phyloP scores from a whole-genome alignment of 64 coral and sea anemone genomes.

The Montipora sp. region DNA sequence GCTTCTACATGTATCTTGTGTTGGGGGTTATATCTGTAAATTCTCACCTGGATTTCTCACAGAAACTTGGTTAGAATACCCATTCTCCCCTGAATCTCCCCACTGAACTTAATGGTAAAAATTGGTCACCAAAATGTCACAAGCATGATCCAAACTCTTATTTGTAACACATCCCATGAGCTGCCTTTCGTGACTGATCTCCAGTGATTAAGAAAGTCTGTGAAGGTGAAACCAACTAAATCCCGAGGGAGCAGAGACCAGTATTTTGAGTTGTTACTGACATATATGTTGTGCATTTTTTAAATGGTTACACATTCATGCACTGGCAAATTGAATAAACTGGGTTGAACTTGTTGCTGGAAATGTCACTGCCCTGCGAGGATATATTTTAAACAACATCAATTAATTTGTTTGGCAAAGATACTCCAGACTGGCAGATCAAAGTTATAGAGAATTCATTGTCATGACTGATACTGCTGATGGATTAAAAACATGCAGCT shows the following conservation, averaged over 20 bases:
- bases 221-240: background rate
- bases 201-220: background rate
- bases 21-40: no score
- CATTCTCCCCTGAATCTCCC: no score
- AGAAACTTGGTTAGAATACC: no score
- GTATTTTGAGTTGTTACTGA: background rate
- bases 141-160: no score
- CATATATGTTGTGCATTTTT: background rate
- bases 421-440: constrained; percentile 14
- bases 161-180: no score
- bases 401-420: background rate
- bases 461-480: constrained; percentile 9
- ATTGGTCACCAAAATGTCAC: no score
- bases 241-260: constrained; percentile 15
- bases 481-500: constrained; percentile 56
- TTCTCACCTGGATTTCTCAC: no score
- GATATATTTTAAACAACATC: constrained; percentile 16
- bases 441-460: constrained; percentile 12
- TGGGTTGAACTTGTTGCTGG: background rate
- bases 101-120: no score
- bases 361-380: background rate
- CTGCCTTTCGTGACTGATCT: no score
- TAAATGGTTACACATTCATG: background rate
- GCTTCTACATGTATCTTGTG: no score
- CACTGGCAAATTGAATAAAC: background rate